Evolutionary conservation across 2,113 vertebrate species (phyloP).

Genomic region (Menidia beryllina): DNA sequence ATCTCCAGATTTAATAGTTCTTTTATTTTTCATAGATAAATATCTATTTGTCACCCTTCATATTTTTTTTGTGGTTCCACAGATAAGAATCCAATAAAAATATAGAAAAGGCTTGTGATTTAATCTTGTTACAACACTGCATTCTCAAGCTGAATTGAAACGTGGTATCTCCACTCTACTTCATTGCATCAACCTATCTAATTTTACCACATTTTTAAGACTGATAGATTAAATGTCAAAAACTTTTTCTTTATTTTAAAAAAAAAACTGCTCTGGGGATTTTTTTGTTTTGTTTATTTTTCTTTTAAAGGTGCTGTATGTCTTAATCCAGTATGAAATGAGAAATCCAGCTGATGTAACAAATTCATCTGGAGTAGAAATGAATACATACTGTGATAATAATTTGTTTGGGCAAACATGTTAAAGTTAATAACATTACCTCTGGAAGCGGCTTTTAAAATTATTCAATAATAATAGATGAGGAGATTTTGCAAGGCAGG

Average conservation of each 20-base stretch:
- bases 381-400: conserved; percentile 21
- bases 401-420: conserved; percentile 52
- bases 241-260: too few species aligned
- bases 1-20: not conserved
- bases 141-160: too few species aligned
- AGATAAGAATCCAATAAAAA: too few species aligned
- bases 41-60: too few species aligned
- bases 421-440: conserved; percentile 51
- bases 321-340: conserved; percentile 14
- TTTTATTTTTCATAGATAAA: not conserved
- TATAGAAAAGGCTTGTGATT: too few species aligned
- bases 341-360: not conserved
- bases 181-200: too few species aligned
- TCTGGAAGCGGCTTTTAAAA: conserved; percentile 31
- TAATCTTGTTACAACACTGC: too few species aligned
- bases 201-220: not conserved
- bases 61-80: too few species aligned
- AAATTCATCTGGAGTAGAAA: not conserved
- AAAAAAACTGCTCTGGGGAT: not conserved
- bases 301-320: not conserved
- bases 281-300: too few species aligned
- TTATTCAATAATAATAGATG: conserved; percentile 22
- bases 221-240: conserved; percentile 3
- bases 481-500: conserved; percentile 52
- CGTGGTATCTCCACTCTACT: too few species aligned